Base-by-base conservation (phyloP, 2,888 invertebrate species). In the Stegophylla sp. region DNA sequence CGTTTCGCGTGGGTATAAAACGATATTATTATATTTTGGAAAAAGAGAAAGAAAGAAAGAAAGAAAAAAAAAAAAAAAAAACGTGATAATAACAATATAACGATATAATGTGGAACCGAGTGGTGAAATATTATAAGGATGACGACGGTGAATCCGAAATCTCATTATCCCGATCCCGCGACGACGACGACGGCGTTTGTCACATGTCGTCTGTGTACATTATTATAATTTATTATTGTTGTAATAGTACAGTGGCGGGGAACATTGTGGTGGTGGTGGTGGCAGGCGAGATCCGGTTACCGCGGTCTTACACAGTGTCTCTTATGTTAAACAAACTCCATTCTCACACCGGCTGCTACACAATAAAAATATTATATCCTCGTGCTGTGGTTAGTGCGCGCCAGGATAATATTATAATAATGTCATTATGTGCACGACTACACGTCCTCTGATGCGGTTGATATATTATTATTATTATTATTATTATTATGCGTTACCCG, bases 111-210 rank as follows among this genome's bases (percentile, higher is more conserved):
- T n/a, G 9, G 48, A 1, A 61, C 48, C 45, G 51, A 71, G 59
- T 23, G 45, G 59, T 23, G 45, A 51, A 43, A 53, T 17, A n/a
- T 9, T 17, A n/a, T 9, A 20, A 56, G 59, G 59, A 71, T 41
- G n/a, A n/a, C n/a, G n/a, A n/a, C n/a, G n/a, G n/a, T n/a, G 43
- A 71, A 51, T 79, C 56, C 61, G n/a, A 71, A 71, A 79, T 79
- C 69, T 79, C 69, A 41, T 79, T 79, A 79, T 79, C 20, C 79
- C 61, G 79, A 79, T 69, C 61, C 75, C 59, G 34, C n/a, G 48
- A 34, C 3, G 34, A 56, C n/a, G n/a, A n/a, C n/a, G 53, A 41
- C 64, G 34, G 34, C 17, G 74, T 64, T n/a, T 64, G 75, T 75
- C 75, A 64, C 43, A 56, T 43, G 66, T 43, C 26, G 34, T 34